phyloP scores from a whole-genome alignment of 2,888 invertebrate genomes.

The Callyntrura sp. region DNA sequence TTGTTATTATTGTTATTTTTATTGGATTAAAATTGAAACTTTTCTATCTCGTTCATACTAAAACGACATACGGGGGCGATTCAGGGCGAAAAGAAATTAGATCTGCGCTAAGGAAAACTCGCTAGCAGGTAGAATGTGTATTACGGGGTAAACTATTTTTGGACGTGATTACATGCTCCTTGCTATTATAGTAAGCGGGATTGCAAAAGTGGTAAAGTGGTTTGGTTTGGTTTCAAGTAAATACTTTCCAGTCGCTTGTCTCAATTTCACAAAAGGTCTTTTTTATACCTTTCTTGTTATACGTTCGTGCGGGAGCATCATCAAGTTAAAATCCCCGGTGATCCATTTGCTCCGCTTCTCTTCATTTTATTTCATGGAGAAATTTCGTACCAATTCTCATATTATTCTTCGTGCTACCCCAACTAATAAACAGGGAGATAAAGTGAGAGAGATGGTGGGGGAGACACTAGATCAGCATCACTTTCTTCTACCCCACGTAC shows the following conservation, averaged over 20 bases:
- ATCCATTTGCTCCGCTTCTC: slow-evolving; percentile 30
- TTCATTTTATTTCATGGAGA: slow-evolving; percentile 28
- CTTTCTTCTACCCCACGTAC: slow-evolving; percentile 9
- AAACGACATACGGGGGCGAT: neutral
- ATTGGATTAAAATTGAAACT: neutral
- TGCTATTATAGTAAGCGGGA: neutral
- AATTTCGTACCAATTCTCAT: slow-evolving; percentile 34
- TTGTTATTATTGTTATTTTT: too few species aligned
- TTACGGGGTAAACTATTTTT: neutral
- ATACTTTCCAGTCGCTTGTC: neutral
- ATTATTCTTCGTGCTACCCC: neutral
- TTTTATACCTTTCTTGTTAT: neutral
- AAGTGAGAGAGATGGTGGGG: neutral
- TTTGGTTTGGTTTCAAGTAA: neutral
- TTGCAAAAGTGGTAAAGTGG: neutral
- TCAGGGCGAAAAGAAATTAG: neutral
- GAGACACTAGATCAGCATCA: slow-evolving; percentile 10
- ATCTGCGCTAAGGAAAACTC: neutral
- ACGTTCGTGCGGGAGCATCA: slow-evolving; percentile 13
- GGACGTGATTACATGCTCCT: neutral
- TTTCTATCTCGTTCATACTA: neutral
- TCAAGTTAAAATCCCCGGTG: slow-evolving; percentile 20
- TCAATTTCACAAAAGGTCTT: slow-evolving; percentile 26
- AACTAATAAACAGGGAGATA: neutral
- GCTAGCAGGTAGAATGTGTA: neutral